These are phyloP conservation scores for Globodera rostochiensis DNA, from an alignment of 1,140 invertebrate species.

Conservation along the genomic window DNA sequence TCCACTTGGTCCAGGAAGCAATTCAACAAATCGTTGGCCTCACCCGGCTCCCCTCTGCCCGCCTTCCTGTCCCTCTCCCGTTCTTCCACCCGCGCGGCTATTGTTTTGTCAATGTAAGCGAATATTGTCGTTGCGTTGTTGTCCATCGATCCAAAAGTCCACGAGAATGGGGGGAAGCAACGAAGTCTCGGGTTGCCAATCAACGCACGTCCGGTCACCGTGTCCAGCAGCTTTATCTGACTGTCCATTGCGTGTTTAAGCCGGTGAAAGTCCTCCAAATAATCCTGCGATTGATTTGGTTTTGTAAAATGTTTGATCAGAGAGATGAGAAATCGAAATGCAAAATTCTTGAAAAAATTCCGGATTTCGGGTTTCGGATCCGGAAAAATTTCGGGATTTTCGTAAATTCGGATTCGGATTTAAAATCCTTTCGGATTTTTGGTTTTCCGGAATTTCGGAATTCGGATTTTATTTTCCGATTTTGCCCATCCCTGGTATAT, in stretches of 20 bases:
- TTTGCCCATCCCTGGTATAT: too few relatives aligned
- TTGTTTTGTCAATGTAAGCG: conserved; percentile 22
- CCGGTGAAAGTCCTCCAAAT: conserved; percentile 18
- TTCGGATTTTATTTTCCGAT: too few relatives aligned
- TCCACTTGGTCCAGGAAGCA: not conserved
- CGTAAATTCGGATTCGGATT: too few relatives aligned
- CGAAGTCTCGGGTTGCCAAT: conserved; percentile 8
- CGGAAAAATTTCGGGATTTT: too few relatives aligned
- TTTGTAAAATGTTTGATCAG: not conserved
- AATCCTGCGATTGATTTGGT: not conserved
- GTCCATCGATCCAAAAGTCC: conserved; percentile 8
- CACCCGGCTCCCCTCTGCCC: not conserved
- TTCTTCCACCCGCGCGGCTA: not conserved
- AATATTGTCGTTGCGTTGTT: not conserved
- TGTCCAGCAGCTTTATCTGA: not conserved
- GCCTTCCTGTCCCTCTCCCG: not conserved
- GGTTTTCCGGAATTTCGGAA: too few relatives aligned
- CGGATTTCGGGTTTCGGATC: not conserved
- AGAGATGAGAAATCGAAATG: too few relatives aligned
- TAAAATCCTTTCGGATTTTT: too few relatives aligned
- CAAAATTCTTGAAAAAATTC: too few relatives aligned
- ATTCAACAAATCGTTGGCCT: not conserved
- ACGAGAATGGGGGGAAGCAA: conserved; percentile 15
- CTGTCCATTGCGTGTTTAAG: conserved; percentile 22
- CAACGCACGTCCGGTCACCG: not conserved